Conservation (phyloP, 2,113 vertebrate species). For the Panthera tigris region DNA sequence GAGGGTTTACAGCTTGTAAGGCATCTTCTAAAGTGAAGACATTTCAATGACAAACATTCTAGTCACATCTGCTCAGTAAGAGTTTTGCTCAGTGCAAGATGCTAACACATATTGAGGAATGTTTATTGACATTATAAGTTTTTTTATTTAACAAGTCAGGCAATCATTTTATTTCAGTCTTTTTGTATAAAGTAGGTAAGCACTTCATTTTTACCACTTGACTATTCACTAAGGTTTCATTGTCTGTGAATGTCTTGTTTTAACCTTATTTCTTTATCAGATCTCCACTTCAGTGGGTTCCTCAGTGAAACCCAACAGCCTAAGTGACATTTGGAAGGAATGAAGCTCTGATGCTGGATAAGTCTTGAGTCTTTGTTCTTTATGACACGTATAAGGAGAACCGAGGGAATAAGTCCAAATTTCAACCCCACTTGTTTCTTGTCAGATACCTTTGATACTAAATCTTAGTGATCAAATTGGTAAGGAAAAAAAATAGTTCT, state of each 20-base stretch:
- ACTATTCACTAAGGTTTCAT: constrained; percentile 18
- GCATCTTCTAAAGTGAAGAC: background rate
- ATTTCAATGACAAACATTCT: background rate
- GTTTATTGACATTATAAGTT: background rate
- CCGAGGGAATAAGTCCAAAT: background rate
- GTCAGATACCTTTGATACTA: background rate
- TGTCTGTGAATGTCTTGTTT: background rate
- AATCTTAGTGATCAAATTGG: background rate
- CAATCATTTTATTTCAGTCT: background rate
- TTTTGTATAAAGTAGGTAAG: background rate
- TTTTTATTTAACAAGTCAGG: constrained; percentile 31
- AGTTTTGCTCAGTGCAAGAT: background rate
- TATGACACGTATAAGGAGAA: background rate
- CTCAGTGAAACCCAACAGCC: background rate
- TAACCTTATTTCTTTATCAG: background rate
- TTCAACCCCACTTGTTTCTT: background rate
- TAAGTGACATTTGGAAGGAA: constrained; percentile 16
- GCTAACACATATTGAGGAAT: background rate
- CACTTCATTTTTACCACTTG: constrained; percentile 34
- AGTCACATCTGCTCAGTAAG: background rate
- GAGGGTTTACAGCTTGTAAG: background rate
- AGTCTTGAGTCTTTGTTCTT: constrained; percentile 23
- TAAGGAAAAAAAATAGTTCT: background rate
- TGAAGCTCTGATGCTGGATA: background rate
- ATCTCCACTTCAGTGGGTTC: background rate